These are phyloP conservation scores for Corbicula japonica DNA, from an alignment of 2,888 invertebrate species.

Conservation along the genomic window DNA sequence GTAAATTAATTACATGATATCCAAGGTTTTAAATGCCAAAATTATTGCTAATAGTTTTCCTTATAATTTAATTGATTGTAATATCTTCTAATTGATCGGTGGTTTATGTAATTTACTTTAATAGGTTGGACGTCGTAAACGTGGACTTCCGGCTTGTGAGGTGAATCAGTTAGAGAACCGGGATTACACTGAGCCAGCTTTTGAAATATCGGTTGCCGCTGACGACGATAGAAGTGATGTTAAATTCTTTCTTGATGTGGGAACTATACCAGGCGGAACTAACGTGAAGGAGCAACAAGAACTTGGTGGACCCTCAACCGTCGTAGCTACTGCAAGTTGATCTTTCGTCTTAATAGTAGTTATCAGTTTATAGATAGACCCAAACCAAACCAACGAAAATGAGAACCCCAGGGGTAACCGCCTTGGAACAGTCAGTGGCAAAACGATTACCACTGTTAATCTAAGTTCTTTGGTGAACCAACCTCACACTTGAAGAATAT, in stretches of 20 bases:
- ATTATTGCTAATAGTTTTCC: background rate
- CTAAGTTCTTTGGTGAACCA: no score
- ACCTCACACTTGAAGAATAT: no score
- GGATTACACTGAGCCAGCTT: constrained; percentile 73
- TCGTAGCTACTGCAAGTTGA: constrained; percentile 61
- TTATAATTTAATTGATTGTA: background rate
- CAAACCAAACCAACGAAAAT: no score
- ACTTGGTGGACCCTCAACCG: constrained; percentile 64
- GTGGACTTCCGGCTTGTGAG: constrained; percentile 14
- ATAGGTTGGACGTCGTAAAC: background rate
- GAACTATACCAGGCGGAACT: constrained; percentile 60
- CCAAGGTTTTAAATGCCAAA: no score
- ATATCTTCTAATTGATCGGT: background rate
- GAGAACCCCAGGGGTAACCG: no score
- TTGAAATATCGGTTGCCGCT: constrained; percentile 64
- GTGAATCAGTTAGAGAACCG: constrained; percentile 59
- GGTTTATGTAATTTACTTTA: background rate
- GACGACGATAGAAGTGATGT: constrained; percentile 65
- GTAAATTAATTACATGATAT: background rate
- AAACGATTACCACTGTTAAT: no score
- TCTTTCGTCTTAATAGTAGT: no score
- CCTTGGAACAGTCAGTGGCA: no score
- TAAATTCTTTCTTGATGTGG: constrained; percentile 56
- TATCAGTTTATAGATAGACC: no score
- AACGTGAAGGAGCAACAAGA: constrained; percentile 46